These are phyloP conservation scores for Coluber constrictor DNA, from an alignment of 2,797 vertebrate genomes.

Conservation along the genomic window DNA sequence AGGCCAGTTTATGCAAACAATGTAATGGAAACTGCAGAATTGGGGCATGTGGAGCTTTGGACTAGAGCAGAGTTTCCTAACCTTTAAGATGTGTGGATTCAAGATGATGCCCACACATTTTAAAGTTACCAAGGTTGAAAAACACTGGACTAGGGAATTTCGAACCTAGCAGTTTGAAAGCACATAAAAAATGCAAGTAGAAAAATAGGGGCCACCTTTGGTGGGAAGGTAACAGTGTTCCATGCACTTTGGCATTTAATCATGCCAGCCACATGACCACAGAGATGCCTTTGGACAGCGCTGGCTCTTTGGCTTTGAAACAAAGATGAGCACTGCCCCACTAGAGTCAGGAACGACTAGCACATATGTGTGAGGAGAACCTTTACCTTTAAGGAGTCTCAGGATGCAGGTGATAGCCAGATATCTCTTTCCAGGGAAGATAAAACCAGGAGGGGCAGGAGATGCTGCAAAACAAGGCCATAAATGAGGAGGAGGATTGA, in stretches of 20 bases:
- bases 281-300: fast-evolving
- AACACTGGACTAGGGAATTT: not conserved
- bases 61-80: not conserved
- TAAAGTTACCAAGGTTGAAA: not conserved
- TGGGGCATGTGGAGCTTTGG: not conserved
- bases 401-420: not conserved
- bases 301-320: no score
- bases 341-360: no score
- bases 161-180: no score
- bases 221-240: no score
- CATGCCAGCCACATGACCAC: no score
- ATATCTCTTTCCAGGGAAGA: not conserved
- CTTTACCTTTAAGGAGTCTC: not conserved
- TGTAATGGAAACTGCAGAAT: not conserved
- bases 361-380: no score
- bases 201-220: no score
- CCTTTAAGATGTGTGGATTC: not conserved
- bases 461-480: not conserved
- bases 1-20: not conserved
- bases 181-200: no score
- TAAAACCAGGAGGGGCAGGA: not conserved
- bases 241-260: no score
- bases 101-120: not conserved
- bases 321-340: no score
- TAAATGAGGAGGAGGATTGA: not conserved